A percentile compares a stretch with the other conserved stretches of the same genome.
Evolutionary conservation across 23 tunicate species (phyloP).

Genomic region (Trididemnum miniatum): DNA sequence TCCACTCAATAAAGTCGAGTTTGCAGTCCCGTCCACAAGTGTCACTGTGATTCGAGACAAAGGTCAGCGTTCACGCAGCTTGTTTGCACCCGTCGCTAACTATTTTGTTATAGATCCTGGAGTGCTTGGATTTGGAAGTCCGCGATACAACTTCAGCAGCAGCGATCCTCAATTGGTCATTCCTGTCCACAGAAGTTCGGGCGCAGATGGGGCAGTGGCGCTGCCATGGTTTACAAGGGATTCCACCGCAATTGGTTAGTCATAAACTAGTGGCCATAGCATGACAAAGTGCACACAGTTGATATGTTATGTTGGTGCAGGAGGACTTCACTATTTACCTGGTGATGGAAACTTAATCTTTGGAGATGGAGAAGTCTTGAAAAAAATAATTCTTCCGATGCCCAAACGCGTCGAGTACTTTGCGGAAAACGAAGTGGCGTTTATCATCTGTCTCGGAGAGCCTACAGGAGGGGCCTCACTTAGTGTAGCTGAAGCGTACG

Average conservation of each 20-base stretch:
- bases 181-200: constrained; percentile 91
- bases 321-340: constrained; percentile 84
- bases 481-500: constrained; percentile 53
- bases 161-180: constrained; percentile 64
- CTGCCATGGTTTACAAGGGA: constrained; percentile 91
- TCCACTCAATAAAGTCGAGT: constrained; percentile 50
- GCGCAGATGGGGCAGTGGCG: constrained; percentile 93
- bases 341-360: constrained; percentile 90
- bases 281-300: no score
- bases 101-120: no score
- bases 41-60: constrained; percentile 88
- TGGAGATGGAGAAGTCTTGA: constrained; percentile 75
- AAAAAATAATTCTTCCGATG: constrained; percentile 75
- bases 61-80: constrained; percentile 29
- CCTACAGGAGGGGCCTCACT: constrained; percentile 92
- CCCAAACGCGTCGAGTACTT: constrained; percentile 77
- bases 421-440: constrained; percentile 76
- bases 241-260: constrained; percentile 82
- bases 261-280: no score
- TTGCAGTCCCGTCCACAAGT: constrained; percentile 57
- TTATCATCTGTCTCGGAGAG: constrained; percentile 58
- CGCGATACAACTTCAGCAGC: constrained; percentile 69
- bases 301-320: constrained; percentile 50
- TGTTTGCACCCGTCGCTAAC: no score
- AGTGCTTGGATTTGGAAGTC: constrained; percentile 82